Base-by-base conservation (phyloP, 2,113 vertebrate species). In the Paradoxurus hermaphroditus region DNA sequence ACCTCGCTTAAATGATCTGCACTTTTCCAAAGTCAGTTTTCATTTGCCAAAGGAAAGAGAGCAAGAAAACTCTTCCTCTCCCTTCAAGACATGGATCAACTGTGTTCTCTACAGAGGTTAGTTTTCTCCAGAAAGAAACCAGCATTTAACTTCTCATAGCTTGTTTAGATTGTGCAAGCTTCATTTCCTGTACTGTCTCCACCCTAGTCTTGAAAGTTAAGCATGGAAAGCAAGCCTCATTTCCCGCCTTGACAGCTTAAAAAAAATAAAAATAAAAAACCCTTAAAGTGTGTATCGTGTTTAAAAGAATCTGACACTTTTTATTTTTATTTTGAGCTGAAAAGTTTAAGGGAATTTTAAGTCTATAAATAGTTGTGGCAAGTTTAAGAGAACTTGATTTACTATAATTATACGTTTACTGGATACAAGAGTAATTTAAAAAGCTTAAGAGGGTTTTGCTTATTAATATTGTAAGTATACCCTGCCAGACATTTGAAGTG, bases 341-440 rank as follows among this genome's bases (percentile, higher is more conserved):
- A 90, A 96, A 39, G 9, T 49, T n/a, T 68, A 84, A 90, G 67
- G 86, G 82, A 84, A 96, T 75, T 95, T 90, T 83, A 97, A 84
- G 44, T 85, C 92, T 77, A 81, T 78, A 95, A 96, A 96, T 56
- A 91, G 63, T 49, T 95, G 84, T 97, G 92, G 21, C 39, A 49
- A 67, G 16, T 89, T 85, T 73, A 90, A 86, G 65, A 77, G 59
- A 93, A 93, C 68, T 85, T 95, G 70, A 97, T 90, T 94, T 94
- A 77, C 63, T 93, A 25, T 65, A 96, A 96, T 90, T 93, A 96
- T 27, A 84, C 23, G 25, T 94, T 89, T 90, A 91, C 62, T 81
- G 63, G 78, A 46, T 86, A 92, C 6, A 75, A 84, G 86, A 94
- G 79, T 93, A 93, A 97, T 94, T 91, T 92, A 90, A 97, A 97